Percentiles rank a stretch among this genome's conserved stretches.
Conservation (phyloP, 2,113 vertebrate species). For the Tragelaphus strepsiceros region DNA sequence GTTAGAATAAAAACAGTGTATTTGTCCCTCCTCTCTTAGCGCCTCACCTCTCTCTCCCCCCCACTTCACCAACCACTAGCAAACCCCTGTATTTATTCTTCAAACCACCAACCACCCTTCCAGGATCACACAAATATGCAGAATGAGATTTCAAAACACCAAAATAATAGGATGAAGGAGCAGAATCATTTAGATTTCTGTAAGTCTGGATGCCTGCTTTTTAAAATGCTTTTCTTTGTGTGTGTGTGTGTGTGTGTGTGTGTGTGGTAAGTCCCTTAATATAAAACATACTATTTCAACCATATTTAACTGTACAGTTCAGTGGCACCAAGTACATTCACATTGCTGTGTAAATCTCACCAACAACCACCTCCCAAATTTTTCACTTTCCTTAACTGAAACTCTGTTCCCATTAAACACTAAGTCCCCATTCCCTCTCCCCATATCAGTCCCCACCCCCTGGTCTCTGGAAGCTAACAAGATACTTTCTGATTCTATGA, state of each 20-base stretch:
- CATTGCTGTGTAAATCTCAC: background rate
- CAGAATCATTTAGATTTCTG: background rate
- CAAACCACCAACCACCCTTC: background rate
- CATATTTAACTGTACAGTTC: background rate
- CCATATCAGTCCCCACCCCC: background rate
- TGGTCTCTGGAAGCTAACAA: background rate
- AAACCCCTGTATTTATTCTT: background rate
- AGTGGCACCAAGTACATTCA: background rate
- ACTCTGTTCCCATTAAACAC: background rate
- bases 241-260: background rate
- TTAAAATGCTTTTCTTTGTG: background rate
- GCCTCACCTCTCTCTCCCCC: background rate
- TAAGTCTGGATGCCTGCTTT: background rate
- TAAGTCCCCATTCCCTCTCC: background rate
- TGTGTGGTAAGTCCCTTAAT: background rate
- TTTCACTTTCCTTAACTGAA: background rate
- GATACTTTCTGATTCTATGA: background rate
- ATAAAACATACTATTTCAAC: background rate
- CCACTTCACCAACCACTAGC: rapidly evolving
- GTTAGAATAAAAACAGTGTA: rapidly evolving
- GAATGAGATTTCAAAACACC: background rate
- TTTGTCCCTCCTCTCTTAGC: background rate
- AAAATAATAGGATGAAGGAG: background rate
- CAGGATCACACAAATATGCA: background rate
- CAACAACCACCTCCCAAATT: background rate